Conservation (phyloP, 2,888 invertebrate species). For the Leptopilina syphax region DNA sequence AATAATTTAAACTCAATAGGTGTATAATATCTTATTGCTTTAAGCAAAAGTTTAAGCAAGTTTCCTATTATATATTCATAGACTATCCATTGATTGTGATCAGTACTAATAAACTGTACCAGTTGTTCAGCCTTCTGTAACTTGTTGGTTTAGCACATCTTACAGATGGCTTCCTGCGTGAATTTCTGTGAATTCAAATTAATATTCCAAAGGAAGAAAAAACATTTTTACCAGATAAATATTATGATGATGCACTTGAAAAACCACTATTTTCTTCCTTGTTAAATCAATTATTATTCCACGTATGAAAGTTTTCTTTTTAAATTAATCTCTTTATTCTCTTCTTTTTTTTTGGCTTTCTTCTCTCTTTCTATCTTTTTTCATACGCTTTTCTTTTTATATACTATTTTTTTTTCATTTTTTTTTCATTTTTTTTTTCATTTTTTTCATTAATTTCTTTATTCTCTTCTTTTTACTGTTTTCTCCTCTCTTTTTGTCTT, state of each 20-base stretch:
- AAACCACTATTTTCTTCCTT: neutral
- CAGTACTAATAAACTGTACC: neutral
- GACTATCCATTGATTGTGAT: neutral
- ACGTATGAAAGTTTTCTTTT: no score
- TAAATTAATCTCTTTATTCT: no score
- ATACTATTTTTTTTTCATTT: no score
- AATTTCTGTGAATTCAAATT: constrained; percentile 11
- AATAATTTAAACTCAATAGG: constrained; percentile 18
- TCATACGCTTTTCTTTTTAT: no score
- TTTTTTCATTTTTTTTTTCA: no score
- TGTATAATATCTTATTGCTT: neutral
- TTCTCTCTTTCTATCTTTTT: no score
- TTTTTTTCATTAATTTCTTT: no score
- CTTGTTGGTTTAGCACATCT: neutral
- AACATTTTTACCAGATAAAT: neutral
- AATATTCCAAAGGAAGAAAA: neutral
- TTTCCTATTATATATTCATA: neutral
- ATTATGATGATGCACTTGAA: constrained; percentile 4
- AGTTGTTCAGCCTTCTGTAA: constrained; percentile 13
- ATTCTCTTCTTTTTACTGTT: no score
- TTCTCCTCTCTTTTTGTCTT: no score
- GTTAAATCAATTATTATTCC: no score
- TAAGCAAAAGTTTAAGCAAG: no score
- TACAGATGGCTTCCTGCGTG: constrained; percentile 6
- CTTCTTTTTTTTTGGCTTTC: no score